Base-by-base conservation (phyloP, 2,888 invertebrate genomes). In the Orthonevra nobilis region DNA sequence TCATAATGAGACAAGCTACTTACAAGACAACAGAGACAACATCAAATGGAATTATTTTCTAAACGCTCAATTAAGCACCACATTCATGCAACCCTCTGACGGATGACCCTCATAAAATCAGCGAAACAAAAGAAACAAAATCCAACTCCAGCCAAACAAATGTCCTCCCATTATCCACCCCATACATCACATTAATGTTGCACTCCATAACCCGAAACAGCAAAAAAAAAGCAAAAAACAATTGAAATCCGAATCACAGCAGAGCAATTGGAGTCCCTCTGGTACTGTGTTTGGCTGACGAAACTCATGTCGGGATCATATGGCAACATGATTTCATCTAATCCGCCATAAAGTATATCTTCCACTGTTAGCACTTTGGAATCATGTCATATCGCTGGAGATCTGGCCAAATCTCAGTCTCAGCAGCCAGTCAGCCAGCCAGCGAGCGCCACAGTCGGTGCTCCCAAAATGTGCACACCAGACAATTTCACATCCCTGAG, bases 291-390 rank as follows among this genome's bases (percentile, higher is more conserved):
- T 70, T 44, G 32, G 32, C 63, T 30, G 44, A n/a, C n/a, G 52
- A 15, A 63, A 63, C 54, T 66, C 54, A 54, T 66, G 60, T 79
- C 66, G 44, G 28, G 66, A 61, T 79, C 73, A 61, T 73, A 79
- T 56, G 73, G 79, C 66, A 79, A 79, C 79, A 79, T 73, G 79
- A 79, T 79, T 79, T 58, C 73, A 79, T 79, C 73, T 79, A 68
- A 79, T 79, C 73, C 73, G 38, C 66, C 73, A 77, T 70, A 77
- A 70, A 63, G 36, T 72, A 73, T 73, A 79, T 66, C 73, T 60
- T 66, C 36, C 60, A 60, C 73, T 60, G 79, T 79, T 73, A 79
- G 79, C 79, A 79, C 79, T 79, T 66, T 54, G 60, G 73, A 79
- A 66, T 72, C 79, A 66, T 61, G 73, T 66, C 66, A 48, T 72